Conservation (phyloP, 2,797 vertebrate species). For the Eptatretus atami region DNA sequence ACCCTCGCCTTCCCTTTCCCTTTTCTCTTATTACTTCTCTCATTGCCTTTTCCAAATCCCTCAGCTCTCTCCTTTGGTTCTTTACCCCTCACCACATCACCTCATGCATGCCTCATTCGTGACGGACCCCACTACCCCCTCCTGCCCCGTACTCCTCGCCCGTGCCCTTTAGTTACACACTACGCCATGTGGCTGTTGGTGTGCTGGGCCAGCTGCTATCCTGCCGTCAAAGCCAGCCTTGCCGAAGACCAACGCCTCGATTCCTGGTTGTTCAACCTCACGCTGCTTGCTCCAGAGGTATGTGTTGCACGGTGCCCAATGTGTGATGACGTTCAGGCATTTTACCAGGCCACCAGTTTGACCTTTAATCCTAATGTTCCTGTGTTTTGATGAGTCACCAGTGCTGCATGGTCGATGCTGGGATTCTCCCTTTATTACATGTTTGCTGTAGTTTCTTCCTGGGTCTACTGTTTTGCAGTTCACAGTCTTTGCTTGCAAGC, state of each 20-base stretch:
- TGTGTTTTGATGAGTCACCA: too few relatives aligned
- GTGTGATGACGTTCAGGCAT: too few relatives aligned
- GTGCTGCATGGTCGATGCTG: neutral
- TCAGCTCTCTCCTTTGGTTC: too few relatives aligned
- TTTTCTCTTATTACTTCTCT: too few relatives aligned
- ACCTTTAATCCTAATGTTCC: too few relatives aligned
- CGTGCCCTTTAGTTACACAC: constrained; percentile 37
- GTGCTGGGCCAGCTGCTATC: constrained; percentile 92
- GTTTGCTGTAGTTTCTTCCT: neutral
- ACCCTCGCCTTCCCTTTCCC: too few relatives aligned
- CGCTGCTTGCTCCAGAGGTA: constrained; percentile 85
- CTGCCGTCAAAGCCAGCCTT: constrained; percentile 71
- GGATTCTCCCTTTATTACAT: neutral
- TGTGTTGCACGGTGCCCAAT: constrained; percentile 6
- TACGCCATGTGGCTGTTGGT: constrained; percentile 98
- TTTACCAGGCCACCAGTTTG: too few relatives aligned
- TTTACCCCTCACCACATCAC: too few relatives aligned
- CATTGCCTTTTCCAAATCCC: too few relatives aligned
- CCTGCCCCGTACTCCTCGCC: too few relatives aligned
- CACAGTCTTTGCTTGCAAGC: neutral
- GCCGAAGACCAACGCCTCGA: constrained; percentile 82
- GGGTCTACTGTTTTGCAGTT: neutral
- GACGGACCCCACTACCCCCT: too few relatives aligned
- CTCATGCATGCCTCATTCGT: too few relatives aligned
- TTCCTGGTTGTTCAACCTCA: constrained; percentile 86